Evolutionary conservation across 2,888 invertebrate genomes (phyloP).

Genomic region (Quadriops clusia): DNA sequence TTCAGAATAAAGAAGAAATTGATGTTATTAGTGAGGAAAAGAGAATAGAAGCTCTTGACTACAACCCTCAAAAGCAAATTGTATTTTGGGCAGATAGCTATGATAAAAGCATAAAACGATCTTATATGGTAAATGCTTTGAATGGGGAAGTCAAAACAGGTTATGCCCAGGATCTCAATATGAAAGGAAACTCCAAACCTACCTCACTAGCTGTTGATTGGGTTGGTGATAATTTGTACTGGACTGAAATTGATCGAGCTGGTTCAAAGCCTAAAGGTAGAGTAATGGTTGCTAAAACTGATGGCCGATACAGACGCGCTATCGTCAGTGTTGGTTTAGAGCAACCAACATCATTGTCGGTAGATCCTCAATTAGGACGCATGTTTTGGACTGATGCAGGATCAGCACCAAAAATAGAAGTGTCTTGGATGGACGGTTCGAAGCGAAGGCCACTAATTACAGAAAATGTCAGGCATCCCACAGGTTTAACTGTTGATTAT

Average conservation of each 20-base stretch:
- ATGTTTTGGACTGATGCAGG: constrained; percentile 95
- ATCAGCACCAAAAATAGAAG: constrained; percentile 83
- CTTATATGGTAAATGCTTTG: constrained; percentile 74
- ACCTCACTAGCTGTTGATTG: constrained; percentile 89
- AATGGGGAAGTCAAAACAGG: constrained; percentile 69
- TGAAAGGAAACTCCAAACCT: constrained; percentile 73
- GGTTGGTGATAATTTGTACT: constrained; percentile 86
- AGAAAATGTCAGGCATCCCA: constrained; percentile 73
- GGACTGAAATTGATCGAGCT: constrained; percentile 75
- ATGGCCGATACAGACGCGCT: constrained; percentile 78
- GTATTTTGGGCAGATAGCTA: constrained; percentile 94
- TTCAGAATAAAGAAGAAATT: constrained; percentile 50
- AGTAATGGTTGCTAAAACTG: constrained; percentile 78
- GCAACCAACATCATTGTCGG: constrained; percentile 75
- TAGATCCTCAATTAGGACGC: constrained; percentile 74
- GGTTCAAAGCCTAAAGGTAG: constrained; percentile 64
- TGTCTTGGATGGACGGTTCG: constrained; percentile 94
- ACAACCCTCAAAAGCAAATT: constrained; percentile 70
- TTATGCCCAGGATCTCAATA: constrained; percentile 75
- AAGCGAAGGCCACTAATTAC: constrained; percentile 71
- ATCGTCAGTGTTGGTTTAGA: constrained; percentile 70
- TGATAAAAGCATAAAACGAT: constrained; percentile 81
- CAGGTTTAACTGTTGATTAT: constrained; percentile 83
- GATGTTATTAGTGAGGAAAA: constrained; percentile 76
- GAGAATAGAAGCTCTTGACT: constrained; percentile 84